These are phyloP conservation scores for Ornithorhynchus anatinus DNA, from an alignment of 2,113 vertebrate genomes.

Conservation along the genomic window DNA sequence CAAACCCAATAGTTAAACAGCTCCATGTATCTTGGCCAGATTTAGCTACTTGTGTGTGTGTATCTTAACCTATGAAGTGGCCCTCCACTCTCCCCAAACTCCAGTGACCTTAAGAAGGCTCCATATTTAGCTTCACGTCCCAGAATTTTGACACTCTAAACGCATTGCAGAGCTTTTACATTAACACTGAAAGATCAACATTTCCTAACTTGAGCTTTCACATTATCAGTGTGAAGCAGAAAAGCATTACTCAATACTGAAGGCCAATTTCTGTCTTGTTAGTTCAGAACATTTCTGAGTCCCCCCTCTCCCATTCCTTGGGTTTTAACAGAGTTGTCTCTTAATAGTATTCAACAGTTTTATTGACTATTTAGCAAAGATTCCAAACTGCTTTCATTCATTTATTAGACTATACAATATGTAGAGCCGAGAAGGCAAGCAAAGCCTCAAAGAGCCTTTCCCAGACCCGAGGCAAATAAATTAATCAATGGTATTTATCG, in stretches of 20 bases:
- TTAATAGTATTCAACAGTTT: too few relatives aligned
- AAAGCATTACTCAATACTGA: not conserved
- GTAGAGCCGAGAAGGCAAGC: too few relatives aligned
- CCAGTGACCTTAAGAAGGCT: constrained; percentile 34
- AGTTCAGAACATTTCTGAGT: not conserved
- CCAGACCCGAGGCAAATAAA: too few relatives aligned
- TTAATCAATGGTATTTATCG: too few relatives aligned
- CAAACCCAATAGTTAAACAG: rapidly evolving
- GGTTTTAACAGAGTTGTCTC: too few relatives aligned
- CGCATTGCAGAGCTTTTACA: rapidly evolving
- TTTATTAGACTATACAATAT: too few relatives aligned
- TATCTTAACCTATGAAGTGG: not conserved
- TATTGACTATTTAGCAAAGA: too few relatives aligned
- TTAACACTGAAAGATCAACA: not conserved
- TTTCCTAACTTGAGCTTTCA: not conserved
- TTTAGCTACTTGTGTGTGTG: rapidly evolving
- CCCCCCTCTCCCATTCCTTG: not conserved
- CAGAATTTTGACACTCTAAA: not conserved
- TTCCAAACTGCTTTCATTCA: too few relatives aligned
- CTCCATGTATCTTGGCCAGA: not conserved
- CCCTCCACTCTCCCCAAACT: not conserved
- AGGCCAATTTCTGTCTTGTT: constrained; percentile 43
- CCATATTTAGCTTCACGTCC: not conserved
- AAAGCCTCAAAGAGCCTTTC: too few relatives aligned
- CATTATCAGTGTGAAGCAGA: not conserved